phyloP scores from a whole-genome alignment of 2,113 vertebrate species.

The Cichladusa arquata region DNA sequence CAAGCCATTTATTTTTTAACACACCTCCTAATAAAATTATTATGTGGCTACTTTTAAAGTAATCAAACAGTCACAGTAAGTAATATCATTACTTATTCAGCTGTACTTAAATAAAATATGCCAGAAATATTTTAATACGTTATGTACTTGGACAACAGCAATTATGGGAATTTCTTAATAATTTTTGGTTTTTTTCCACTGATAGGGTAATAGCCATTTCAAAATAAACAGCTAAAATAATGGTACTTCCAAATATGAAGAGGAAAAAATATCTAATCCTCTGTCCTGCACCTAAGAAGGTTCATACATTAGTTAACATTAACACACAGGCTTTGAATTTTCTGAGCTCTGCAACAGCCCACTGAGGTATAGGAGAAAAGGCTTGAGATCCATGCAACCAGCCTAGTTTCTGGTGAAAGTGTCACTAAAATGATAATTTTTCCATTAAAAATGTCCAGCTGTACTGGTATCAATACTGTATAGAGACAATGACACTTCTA shows the following conservation, averaged over 20 bases:
- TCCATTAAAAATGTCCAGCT: background rate
- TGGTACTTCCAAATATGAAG: background rate
- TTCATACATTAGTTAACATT: background rate
- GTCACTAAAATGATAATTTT: background rate
- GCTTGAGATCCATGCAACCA: background rate
- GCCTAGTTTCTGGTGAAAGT: background rate
- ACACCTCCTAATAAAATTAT: background rate
- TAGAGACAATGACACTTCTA: background rate
- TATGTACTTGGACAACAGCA: background rate
- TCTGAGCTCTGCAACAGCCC: background rate
- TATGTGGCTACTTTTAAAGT: background rate
- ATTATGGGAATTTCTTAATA: background rate
- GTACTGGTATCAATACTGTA: background rate
- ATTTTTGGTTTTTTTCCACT: background rate
- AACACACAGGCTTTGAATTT: background rate
- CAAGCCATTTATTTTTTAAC: background rate
- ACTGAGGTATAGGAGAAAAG: background rate
- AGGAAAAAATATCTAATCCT: background rate
- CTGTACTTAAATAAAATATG: background rate
- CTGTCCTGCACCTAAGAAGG: background rate
- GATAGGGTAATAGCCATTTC: rapidly evolving
- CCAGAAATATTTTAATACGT: background rate
- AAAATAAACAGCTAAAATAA: background rate
- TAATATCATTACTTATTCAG: background rate
- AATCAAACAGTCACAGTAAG: background rate